A percentile compares a stretch with the other conserved stretches of the same genome.
Conservation (phyloP, 2,797 vertebrate species). For the Ceryle rudis region DNA sequence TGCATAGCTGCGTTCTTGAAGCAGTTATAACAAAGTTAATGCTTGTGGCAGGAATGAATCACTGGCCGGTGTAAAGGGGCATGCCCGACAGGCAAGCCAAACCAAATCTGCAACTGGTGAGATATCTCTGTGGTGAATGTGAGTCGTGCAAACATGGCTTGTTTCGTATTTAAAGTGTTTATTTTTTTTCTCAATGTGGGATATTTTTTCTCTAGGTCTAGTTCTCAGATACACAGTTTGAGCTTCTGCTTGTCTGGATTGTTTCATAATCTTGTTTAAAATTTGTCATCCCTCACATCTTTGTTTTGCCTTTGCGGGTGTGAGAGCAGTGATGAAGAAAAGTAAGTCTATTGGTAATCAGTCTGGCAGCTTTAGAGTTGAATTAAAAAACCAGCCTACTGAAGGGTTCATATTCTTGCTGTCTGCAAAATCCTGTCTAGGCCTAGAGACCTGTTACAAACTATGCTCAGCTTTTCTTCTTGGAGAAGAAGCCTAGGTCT, state of each 20-base stretch:
- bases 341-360: not conserved
- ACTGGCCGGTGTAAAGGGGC: not conserved
- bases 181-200: not conserved
- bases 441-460: not conserved
- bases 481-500: not conserved
- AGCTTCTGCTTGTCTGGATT: not conserved
- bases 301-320: not conserved
- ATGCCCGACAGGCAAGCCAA: no score
- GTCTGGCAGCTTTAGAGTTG: not conserved
- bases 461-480: not conserved
- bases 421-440: no score
- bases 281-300: not conserved
- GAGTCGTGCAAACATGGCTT: not conserved
- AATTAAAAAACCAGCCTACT: not conserved
- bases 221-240: not conserved
- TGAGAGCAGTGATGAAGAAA: not conserved
- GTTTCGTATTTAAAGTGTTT: not conserved
- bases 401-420: not conserved
- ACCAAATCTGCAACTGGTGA: not conserved
- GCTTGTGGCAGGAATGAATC: not conserved
- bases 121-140: not conserved
- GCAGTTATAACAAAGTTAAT: not conserved
- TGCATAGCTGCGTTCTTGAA: not conserved
- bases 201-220: not conserved
- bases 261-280: not conserved